Base-by-base conservation (phyloP, 2,113 vertebrate species). In the Guaruba guarouba region DNA sequence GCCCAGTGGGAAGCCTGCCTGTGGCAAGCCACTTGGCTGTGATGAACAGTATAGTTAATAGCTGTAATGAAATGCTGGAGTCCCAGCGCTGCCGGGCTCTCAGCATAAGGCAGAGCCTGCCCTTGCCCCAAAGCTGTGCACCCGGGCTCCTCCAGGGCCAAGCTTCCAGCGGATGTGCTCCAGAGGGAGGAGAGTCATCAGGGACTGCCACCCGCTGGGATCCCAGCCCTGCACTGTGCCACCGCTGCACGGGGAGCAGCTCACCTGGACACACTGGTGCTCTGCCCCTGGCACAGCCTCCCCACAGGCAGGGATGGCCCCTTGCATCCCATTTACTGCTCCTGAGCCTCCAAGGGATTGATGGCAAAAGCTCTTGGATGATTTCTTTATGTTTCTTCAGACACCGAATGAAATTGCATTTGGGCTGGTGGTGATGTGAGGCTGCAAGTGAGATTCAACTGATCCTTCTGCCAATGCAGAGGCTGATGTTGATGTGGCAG, bases 251-350 rank as follows among this genome's bases (percentile, higher is more conserved):
- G 1, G 41, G 76, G 31, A 76, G 80, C 63, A 83, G 69, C 82
- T 76, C 28, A 63, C 22, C 46, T 2, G 1, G 11, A 49, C 39
- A 35, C 18, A 23, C 22, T 23, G 0, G 0, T 44, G 61, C 78
- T 78, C 44, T 9, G 2, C 1, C 29, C 29, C 17, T 16, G 68
- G 44, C 73, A 49, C 33, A 86, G 44, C 85, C 19, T 70, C 35
- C 33, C 24, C 0, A 0, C 0, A 9, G 31, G 87, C 11, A 1
- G 35, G 69, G 29, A 27, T 0, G 2, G 52, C 19, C 63, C 35
- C 57, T 22, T 1, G 0, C n/a, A 28, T 78, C 74, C 73, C 43
- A 12, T 59, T 57, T 37, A 29, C 18, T 0, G 0, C 54, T 63
- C 46, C 7, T 2, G 33, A 88, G 31, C 37, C 61, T 59, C 55